Conservation (phyloP, 2,888 invertebrate genomes). For the Drosophila testacea region DNA sequence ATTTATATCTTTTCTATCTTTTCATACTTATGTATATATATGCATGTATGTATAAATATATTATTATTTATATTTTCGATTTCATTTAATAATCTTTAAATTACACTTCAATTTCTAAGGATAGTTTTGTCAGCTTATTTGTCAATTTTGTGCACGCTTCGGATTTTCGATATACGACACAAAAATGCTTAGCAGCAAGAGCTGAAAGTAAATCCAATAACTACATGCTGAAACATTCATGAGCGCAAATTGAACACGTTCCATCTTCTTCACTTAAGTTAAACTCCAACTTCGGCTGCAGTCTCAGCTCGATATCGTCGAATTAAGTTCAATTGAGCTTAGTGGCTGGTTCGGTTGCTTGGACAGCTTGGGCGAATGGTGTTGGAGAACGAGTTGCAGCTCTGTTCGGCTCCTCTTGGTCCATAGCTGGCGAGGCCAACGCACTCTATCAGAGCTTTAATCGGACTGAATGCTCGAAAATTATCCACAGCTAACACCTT, state of each 20-base stretch:
- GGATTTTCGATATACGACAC: slow-evolving; percentile 49
- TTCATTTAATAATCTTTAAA: neutral
- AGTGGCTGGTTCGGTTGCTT: slow-evolving; percentile 18
- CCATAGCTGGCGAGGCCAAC: slow-evolving; percentile 58
- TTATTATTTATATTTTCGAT: neutral
- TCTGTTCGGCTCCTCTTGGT: slow-evolving; percentile 35
- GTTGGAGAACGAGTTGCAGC: slow-evolving; percentile 22
- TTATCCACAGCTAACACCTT: slow-evolving; percentile 67
- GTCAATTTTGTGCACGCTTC: slow-evolving; percentile 70
- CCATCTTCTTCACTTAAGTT: slow-evolving; percentile 39
- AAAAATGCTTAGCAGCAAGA: slow-evolving; percentile 74
- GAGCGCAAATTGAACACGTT: slow-evolving; percentile 80
- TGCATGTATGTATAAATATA: neutral
- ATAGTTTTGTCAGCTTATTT: slow-evolving; percentile 54
- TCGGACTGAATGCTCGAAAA: slow-evolving; percentile 44
- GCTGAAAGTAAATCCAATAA: slow-evolving; percentile 76
- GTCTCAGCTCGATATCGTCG: slow-evolving; percentile 46
- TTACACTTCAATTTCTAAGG: slow-evolving; percentile 10
- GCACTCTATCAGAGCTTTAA: slow-evolving; percentile 52
- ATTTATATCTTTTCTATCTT: neutral
- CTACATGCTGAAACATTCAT: slow-evolving; percentile 80
- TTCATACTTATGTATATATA: neutral
- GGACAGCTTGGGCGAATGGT: neutral
- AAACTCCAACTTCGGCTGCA: slow-evolving; percentile 34
- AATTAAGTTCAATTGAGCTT: slow-evolving; percentile 70